Percentiles rank a stretch among this genome's conserved stretches.
Conservation (phyloP, 2,888 invertebrate species). For the Pseudococcus viburni region DNA sequence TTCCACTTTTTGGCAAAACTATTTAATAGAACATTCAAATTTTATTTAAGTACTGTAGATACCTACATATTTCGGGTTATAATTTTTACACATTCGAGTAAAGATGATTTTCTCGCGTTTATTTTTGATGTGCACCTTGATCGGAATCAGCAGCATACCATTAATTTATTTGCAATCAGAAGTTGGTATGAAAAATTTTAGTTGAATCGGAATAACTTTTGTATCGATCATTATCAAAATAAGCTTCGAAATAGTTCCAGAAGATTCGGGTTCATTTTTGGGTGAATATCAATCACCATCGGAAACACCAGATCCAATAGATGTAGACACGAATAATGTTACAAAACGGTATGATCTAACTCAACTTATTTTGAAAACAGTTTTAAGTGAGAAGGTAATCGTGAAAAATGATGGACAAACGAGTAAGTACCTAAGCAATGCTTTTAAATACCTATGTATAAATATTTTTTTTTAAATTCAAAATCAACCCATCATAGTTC, state of each 20-base stretch:
- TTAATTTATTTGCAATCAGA: neutral
- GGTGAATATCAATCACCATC: neutral
- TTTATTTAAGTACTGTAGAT: too few relatives aligned
- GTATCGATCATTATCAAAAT: too few relatives aligned
- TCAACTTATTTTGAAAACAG: neutral
- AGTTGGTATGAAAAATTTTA: too few relatives aligned
- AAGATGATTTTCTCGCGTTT: neutral
- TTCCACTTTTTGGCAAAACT: too few relatives aligned
- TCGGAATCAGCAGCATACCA: neutral
- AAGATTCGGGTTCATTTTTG: neutral
- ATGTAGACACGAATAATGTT: neutral
- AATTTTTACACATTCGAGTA: too few relatives aligned
- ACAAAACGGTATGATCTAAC: neutral
- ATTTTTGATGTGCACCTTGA: neutral
- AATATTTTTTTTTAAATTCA: too few relatives aligned
- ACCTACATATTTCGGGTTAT: too few relatives aligned
- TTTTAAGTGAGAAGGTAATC: neutral
- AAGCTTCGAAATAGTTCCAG: too few relatives aligned
- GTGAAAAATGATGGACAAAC: neutral
- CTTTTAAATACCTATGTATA: neutral
- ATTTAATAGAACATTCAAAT: too few relatives aligned
- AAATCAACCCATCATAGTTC: too few relatives aligned
- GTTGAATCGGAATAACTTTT: too few relatives aligned
- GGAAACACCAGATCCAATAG: neutral
- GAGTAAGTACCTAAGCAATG: neutral